Conservation (phyloP, 2,888 invertebrate species). For the Nemurella pictetii region DNA sequence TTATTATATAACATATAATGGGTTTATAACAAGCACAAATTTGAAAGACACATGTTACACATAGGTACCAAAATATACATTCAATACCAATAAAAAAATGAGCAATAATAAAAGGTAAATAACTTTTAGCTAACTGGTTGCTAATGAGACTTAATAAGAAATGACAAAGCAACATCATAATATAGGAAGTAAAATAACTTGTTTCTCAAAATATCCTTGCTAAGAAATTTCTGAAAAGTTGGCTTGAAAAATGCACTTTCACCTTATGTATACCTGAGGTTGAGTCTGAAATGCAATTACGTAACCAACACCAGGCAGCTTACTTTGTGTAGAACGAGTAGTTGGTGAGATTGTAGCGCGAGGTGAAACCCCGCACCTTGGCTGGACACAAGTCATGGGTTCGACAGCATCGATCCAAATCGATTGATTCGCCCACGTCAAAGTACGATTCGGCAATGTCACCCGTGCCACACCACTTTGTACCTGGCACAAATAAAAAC, state of each 20-base stretch:
- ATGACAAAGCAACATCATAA: slow-evolving; percentile 43
- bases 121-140: no score
- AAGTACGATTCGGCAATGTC: slow-evolving; percentile 82
- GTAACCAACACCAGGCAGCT: slow-evolving; percentile 44
- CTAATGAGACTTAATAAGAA: no score
- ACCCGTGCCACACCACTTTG: slow-evolving; percentile 92
- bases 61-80: no score
- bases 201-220: not conserved
- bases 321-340: slow-evolving; percentile 80
- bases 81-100: no score
- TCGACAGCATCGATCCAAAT: slow-evolving; percentile 81
- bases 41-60: no score
- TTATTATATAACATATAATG: no score
- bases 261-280: not conserved
- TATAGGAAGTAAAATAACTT: not conserved
- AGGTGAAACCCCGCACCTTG: slow-evolving; percentile 70
- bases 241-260: not conserved
- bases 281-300: not conserved
- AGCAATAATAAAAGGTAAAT: no score
- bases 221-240: not conserved
- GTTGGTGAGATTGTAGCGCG: slow-evolving; percentile 81
- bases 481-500: slow-evolving; percentile 62
- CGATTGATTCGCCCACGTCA: slow-evolving; percentile 75
- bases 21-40: no score
- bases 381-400: slow-evolving; percentile 89